phyloP scores from a whole-genome alignment of 1,140 invertebrate species.

The Drosophila neocordata region DNA sequence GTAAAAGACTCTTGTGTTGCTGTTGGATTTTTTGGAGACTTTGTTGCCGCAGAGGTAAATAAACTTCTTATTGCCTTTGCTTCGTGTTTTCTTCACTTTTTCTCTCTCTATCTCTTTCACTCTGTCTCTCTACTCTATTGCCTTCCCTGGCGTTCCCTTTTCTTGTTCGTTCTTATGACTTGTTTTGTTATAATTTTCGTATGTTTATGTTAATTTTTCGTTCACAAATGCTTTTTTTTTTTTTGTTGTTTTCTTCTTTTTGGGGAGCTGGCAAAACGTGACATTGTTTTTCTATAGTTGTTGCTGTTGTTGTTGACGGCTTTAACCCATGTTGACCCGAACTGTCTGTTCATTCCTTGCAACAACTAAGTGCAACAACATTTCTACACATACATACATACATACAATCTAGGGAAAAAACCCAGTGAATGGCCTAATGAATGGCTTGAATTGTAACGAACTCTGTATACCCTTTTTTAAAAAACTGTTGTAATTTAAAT shows the following conservation, averaged over 20 bases:
- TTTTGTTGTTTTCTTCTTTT: background rate
- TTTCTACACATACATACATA: background rate
- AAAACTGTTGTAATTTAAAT: too few species aligned
- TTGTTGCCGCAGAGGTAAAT: constrained; percentile 26
- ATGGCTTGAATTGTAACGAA: constrained; percentile 18
- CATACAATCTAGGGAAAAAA: background rate
- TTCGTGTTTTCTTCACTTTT: constrained; percentile 1
- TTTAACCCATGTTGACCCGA: constrained; percentile 56
- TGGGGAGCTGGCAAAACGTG: constrained; percentile 38
- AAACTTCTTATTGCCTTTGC: constrained; percentile 35
- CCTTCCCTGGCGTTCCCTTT: background rate
- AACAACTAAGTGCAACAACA: background rate
- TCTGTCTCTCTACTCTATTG: background rate
- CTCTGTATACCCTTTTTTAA: background rate
- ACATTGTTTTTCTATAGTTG: constrained; percentile 39
- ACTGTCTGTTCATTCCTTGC: constrained; percentile 6
- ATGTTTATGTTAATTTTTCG: constrained; percentile 44
- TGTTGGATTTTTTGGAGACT: background rate
- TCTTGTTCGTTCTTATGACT: constrained; percentile 27
- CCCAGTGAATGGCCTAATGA: constrained; percentile 1
- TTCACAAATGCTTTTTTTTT: background rate
- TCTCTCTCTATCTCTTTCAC: background rate
- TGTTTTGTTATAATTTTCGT: constrained; percentile 43
- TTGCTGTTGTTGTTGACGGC: constrained; percentile 32
- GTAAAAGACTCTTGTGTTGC: background rate